Evolutionary conservation across 2,888 invertebrate species (phyloP), one percentile per base, ranked within the genome.

Genomic region (Eledona agricola): DNA sequence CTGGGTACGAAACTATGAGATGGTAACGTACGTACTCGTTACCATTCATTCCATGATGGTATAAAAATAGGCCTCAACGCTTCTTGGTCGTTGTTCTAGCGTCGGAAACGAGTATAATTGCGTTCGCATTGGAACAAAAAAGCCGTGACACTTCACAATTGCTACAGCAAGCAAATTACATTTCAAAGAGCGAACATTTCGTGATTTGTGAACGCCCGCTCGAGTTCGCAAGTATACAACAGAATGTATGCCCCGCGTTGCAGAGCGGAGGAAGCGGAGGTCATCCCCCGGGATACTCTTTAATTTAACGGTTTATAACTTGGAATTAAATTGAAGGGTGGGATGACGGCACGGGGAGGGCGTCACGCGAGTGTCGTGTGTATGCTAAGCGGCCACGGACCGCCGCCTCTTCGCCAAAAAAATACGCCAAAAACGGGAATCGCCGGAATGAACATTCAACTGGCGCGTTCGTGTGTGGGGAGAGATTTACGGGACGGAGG

Each of bases 241-340:
- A n/a, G n/a, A n/a, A n/a, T 47, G 35, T 53, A 51, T 54, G 49
- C n/a, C n/a, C n/a, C n/a, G n/a, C 57, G 46, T 51, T 42, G 42
- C 7, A n/a, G 32, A 37, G 49, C 40, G 53, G 57, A n/a, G n/a
- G n/a, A n/a, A 56, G 60, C 57, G 60, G 61, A 65, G 52, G 63
- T 64, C 64, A 65, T 71, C 71, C 70, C 66, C 40, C 22, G 72
- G 67, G 72, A 72, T 58, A 64, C 66, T 68, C 69, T 71, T 73
- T 73, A 75, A 75, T 75, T 75, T 75, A 74, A 74, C 74, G 75
- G 69, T 72, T 73, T 73, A 75, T 74, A 74, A 74, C 71, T 71
- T 72, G 73, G 72, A 72, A 74, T 74, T 74, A 74, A 75, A 74
- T 73, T 70, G 71, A 71, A 70, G 70, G 60, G 63, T 43, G 45